phyloP scores from a whole-genome alignment of 2,113 vertebrate species.

The Nerophis ophidion region DNA sequence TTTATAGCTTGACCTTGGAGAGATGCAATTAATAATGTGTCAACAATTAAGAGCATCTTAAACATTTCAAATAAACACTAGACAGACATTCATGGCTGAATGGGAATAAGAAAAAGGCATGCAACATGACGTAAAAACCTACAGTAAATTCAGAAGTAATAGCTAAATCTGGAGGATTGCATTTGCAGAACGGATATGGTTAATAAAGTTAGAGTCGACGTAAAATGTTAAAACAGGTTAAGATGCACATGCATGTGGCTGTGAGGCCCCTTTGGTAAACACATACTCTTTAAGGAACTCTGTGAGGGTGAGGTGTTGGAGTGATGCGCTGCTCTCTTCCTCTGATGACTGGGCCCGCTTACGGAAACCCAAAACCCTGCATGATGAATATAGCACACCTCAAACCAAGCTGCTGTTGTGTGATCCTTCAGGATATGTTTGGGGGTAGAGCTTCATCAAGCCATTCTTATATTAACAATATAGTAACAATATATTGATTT shows the following conservation, averaged over 20 bases:
- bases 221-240: conserved; percentile 41
- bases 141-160: conserved; percentile 5
- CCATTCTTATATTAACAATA: no score
- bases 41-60: conserved; percentile 35
- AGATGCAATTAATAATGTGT: conserved; percentile 55
- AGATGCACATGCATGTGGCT: conserved; percentile 55
- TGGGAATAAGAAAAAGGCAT: conserved; percentile 34
- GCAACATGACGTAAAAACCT: conserved; percentile 25
- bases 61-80: conserved; percentile 14
- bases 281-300: conserved; percentile 79
- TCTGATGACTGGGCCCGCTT: conserved; percentile 74
- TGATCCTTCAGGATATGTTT: conserved; percentile 16
- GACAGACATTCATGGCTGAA: conserved; percentile 26
- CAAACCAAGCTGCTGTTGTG: conserved; percentile 37
- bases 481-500: conserved; percentile 10
- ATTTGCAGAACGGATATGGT: conserved; percentile 25
- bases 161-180: background rate
- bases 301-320: conserved; percentile 73
- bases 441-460: no score
- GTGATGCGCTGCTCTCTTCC: conserved; percentile 68
- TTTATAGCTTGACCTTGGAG: conserved; percentile 55
- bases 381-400: conserved; percentile 68
- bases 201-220: conserved; percentile 24
- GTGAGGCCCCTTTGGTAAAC: conserved; percentile 37
- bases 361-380: conserved; percentile 75